A percentile compares a stretch with the other conserved stretches of the same genome.
Conservation (phyloP, 2,797 vertebrate species). For the Lepus oiostolus region DNA sequence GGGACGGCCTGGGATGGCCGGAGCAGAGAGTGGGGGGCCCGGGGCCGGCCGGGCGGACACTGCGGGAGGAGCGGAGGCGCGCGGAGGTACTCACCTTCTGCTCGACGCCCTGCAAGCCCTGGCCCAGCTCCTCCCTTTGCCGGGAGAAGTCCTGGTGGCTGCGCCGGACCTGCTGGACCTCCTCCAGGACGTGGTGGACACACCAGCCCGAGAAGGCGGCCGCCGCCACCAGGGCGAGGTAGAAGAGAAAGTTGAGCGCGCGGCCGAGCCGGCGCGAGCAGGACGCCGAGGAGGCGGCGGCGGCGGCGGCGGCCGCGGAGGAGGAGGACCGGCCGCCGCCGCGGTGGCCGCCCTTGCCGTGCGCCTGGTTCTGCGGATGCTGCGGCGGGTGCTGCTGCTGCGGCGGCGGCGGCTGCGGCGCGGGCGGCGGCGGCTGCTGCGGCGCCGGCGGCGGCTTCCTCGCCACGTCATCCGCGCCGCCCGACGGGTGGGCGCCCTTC, state of each 20-base stretch:
- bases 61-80: not conserved
- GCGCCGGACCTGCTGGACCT: slow-evolving; percentile 85
- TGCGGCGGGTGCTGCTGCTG: slow-evolving; percentile 63
- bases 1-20: not conserved
- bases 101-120: slow-evolving; percentile 83
- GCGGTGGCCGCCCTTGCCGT: slow-evolving; percentile 78
- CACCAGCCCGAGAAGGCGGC: slow-evolving; percentile 85
- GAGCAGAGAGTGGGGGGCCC: not conserved
- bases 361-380: slow-evolving; percentile 69
- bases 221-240: slow-evolving; percentile 78
- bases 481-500: slow-evolving; percentile 85
- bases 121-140: slow-evolving; percentile 86
- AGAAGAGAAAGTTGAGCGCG: slow-evolving; percentile 79
- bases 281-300: slow-evolving; percentile 73
- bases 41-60: not conserved
- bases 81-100: slow-evolving; percentile 85
- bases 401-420: slow-evolving; percentile 72
- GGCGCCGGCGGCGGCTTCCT: slow-evolving; percentile 81
- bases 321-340: slow-evolving; percentile 43
- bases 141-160: slow-evolving; percentile 85
- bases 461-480: slow-evolving; percentile 87
- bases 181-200: slow-evolving; percentile 86
- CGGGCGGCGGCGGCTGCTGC: slow-evolving; percentile 68
- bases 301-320: slow-evolving; percentile 62
- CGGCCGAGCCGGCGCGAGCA: slow-evolving; percentile 78